These are phyloP conservation scores for Arctia plantaginis DNA, from an alignment of 2,888 invertebrate genomes.

Conservation along the genomic window DNA sequence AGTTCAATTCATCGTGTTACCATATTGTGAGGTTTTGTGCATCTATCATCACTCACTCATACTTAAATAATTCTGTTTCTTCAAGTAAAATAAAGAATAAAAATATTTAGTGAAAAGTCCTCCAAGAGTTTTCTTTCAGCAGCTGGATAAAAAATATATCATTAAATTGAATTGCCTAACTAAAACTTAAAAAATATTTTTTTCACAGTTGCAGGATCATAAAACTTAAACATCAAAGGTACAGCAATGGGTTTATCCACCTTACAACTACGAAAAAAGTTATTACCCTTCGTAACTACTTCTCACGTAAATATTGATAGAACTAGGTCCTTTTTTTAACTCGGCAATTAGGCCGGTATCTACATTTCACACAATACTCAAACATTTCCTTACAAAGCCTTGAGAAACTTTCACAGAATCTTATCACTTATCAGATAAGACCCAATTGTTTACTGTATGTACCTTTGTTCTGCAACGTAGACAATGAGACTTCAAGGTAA, in stretches of 20 bases:
- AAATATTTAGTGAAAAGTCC: no score
- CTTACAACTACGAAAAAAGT: neutral
- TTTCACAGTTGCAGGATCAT: neutral
- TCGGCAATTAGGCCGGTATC: neutral
- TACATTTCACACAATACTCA: slow-evolving; percentile 15
- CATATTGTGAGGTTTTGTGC: no score
- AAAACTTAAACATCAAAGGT: neutral
- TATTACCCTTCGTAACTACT: neutral
- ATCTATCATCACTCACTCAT: neutral
- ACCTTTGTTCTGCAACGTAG: slow-evolving; percentile 61
- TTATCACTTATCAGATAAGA: slow-evolving; percentile 59
- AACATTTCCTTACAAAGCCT: neutral
- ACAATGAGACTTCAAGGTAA: slow-evolving; percentile 70
- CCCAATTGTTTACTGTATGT: slow-evolving; percentile 51
- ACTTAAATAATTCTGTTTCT: neutral
- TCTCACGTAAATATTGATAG: no score
- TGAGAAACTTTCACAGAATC: slow-evolving; percentile 37
- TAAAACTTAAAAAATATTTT: neutral
- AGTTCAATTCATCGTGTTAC: no score
- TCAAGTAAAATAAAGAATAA: neutral
- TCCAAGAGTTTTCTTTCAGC: neutral
- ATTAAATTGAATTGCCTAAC: no score
- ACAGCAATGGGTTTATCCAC: neutral
- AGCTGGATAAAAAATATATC: neutral
- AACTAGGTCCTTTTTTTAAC: neutral